Evolutionary conservation across 2,113 vertebrate genomes (phyloP).

Genomic region (Stegostoma tigrinum): DNA sequence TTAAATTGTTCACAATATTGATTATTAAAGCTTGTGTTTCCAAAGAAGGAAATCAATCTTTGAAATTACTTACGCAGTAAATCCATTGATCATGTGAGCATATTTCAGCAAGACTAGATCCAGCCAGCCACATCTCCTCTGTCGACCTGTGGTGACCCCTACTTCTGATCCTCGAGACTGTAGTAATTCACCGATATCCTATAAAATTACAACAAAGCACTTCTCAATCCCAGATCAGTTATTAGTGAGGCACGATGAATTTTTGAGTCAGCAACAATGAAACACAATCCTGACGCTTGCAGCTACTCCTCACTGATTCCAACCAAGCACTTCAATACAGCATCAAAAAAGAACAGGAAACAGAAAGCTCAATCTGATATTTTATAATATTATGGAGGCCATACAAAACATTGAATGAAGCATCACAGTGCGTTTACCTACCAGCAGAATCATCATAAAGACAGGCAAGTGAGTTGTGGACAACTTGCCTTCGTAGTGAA

Average conservation of each 20-base stretch:
- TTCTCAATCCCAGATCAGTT: background rate
- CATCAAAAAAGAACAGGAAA: background rate
- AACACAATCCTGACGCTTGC: background rate
- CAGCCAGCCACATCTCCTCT: slow-evolving; percentile 93
- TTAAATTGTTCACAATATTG: background rate
- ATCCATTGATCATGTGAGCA: slow-evolving; percentile 96
- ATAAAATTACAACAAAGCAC: slow-evolving; percentile 33
- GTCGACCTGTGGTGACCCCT: slow-evolving; percentile 91
- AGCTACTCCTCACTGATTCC: background rate
- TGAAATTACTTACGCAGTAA: slow-evolving; percentile 82
- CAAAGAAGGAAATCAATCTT: background rate
- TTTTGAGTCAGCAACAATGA: background rate
- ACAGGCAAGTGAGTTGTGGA: background rate
- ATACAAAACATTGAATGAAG: background rate
- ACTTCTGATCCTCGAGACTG: slow-evolving; percentile 84
- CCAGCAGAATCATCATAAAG: background rate
- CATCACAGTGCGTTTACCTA: background rate
- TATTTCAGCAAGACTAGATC: slow-evolving; percentile 90
- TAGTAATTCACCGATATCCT: slow-evolving; percentile 81
- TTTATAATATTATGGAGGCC: background rate
- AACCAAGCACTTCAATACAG: background rate
- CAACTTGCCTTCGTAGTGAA: background rate
- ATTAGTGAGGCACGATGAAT: background rate
- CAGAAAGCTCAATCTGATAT: background rate
- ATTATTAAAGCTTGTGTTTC: background rate